Percentiles rank a stretch among this genome's conserved stretches.
These are phyloP conservation scores for Spilosoma lubricipeda DNA, from an alignment of 2,888 invertebrate species.

Conservation along the genomic window DNA sequence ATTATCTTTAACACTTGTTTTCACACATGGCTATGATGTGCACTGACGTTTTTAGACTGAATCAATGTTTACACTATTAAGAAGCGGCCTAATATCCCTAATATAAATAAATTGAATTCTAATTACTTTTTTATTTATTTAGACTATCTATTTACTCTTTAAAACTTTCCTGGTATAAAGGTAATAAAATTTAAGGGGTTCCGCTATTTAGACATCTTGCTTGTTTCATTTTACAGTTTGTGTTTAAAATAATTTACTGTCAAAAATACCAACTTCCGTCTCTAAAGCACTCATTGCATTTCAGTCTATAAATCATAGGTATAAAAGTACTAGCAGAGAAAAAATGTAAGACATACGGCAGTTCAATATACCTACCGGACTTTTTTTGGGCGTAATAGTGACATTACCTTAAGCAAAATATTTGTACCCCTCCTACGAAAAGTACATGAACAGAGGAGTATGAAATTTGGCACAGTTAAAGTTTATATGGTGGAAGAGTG, in stretches of 20 bases:
- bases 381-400: not conserved
- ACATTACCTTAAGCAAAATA: too few relatives aligned
- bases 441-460: too few relatives aligned
- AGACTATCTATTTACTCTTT: not conserved
- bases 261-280: not conserved
- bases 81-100: slow-evolving; percentile 21
- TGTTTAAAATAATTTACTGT: not conserved
- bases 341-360: not conserved
- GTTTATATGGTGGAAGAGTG: too few relatives aligned
- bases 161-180: slow-evolving; percentile 1
- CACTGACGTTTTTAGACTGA: slow-evolving; percentile 18
- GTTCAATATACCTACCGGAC: too few relatives aligned
- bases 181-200: slow-evolving; percentile 1
- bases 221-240: not conserved
- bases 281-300: not conserved
- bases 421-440: too few relatives aligned
- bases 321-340: not conserved
- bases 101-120: slow-evolving; percentile 23
- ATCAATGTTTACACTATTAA: slow-evolving; percentile 23
- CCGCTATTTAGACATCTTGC: not conserved
- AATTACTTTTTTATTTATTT: slow-evolving; percentile 25
- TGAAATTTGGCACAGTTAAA: too few relatives aligned
- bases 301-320: not conserved
- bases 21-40: slow-evolving; percentile 25
- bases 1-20: slow-evolving; percentile 20